A percentile compares a stretch with the other conserved stretches of the same genome.
phyloP scores from a whole-genome alignment of 1,140 invertebrate species.

The Tetranychus urticae region DNA sequence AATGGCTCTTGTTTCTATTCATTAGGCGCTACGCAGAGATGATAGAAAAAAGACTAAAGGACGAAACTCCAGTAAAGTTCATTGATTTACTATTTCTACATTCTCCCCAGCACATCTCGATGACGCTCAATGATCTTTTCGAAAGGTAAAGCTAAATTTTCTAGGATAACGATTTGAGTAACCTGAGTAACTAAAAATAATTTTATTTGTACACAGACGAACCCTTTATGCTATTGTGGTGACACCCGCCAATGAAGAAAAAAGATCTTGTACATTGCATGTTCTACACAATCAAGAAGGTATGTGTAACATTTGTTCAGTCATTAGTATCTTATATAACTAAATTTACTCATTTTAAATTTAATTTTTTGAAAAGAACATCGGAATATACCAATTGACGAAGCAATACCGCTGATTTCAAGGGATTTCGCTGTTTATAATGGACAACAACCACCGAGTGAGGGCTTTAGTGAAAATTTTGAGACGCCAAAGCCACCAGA shows the following conservation, averaged over 20 bases:
- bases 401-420: background rate
- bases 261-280: slow-evolving; percentile 1
- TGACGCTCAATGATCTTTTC: slow-evolving; percentile 5
- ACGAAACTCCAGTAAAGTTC: slow-evolving; percentile 1
- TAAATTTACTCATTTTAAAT: background rate
- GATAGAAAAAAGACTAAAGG: slow-evolving; percentile 1
- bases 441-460: too few relatives aligned
- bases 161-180: background rate
- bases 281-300: slow-evolving; percentile 5
- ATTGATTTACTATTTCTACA: slow-evolving; percentile 3
- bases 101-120: background rate
- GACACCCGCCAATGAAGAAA: background rate
- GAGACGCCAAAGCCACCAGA: background rate
- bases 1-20: background rate
- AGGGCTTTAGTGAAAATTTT: background rate
- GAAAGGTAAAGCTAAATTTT: background rate
- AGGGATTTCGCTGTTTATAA: background rate
- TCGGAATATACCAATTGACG: slow-evolving; percentile 2
- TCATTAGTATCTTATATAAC: background rate
- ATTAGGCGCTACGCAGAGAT: slow-evolving; percentile 3
- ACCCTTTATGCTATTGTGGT: slow-evolving; percentile 5
- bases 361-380: background rate
- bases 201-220: background rate
- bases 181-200: background rate
- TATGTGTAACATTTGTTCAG: background rate